Percentiles rank a stretch among this genome's conserved stretches.
Evolutionary conservation across 37 sponge, comb jelly and placozoan genomes (phyloP).

Genomic region (Beroe forskalii): DNA sequence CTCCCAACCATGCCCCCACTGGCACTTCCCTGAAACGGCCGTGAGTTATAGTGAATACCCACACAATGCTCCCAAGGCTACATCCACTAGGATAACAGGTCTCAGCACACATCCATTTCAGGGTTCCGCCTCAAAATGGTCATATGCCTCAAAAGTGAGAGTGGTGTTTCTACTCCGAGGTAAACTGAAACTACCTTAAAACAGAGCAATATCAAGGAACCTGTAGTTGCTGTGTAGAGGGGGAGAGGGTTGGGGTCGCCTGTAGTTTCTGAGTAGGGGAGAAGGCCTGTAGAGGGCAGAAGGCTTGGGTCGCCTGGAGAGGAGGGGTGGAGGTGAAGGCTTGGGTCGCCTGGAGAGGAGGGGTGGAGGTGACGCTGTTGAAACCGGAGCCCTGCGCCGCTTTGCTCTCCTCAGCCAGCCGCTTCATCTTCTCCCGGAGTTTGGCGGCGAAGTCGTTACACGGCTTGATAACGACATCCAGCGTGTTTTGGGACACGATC

Average conservation of each 20-base stretch:
- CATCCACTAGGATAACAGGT: too few species aligned
- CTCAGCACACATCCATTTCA: too few species aligned
- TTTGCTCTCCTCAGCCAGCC: not conserved
- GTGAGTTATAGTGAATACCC: not conserved
- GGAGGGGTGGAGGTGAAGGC: not conserved
- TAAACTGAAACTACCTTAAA: not conserved
- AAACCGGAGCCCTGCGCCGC: not conserved
- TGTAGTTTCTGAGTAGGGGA: too few species aligned
- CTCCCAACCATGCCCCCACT: not conserved
- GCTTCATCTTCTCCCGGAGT: slow-evolving; percentile 6
- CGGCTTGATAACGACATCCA: slow-evolving; percentile 1
- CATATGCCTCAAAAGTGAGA: too few species aligned
- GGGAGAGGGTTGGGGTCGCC: too few species aligned
- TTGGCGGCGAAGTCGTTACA: not conserved
- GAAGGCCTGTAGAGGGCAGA: too few species aligned
- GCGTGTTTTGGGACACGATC: not conserved
- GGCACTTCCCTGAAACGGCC: not conserved
- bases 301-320: too few species aligned
- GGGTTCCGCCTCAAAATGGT: too few species aligned
- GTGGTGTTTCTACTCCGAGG: not conserved
- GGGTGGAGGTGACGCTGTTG: not conserved
- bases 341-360: not conserved
- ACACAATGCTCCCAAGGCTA: too few species aligned
- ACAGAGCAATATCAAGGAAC: not conserved
- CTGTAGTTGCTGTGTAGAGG: too few species aligned